Conservation (phyloP, 2,797 vertebrate species). For the Mastacembelus armatus region DNA sequence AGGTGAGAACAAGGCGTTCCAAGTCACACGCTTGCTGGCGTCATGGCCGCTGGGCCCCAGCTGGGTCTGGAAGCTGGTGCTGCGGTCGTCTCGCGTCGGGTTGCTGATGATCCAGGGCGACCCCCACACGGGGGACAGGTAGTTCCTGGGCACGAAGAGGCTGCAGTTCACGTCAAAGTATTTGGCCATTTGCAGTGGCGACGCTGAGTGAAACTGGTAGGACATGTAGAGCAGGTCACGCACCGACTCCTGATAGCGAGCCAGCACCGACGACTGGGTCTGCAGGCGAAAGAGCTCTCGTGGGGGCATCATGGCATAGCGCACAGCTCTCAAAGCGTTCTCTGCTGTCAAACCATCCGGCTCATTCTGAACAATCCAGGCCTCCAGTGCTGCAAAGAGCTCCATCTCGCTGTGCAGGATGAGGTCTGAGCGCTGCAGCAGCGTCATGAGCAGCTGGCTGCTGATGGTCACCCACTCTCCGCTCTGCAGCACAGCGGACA, state of each 20-base stretch:
- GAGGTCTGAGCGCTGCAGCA: conserved; percentile 92
- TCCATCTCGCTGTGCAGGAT: conserved; percentile 92
- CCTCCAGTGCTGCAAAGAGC: conserved; percentile 89
- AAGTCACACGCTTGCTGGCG: conserved; percentile 88
- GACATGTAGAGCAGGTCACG: conserved; percentile 93
- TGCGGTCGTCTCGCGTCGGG: conserved; percentile 92
- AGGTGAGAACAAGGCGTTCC: conserved; percentile 94
- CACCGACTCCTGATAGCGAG: conserved; percentile 85
- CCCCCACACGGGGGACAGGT: conserved; percentile 91
- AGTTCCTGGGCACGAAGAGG: conserved; percentile 94
- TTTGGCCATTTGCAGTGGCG: conserved; percentile 92
- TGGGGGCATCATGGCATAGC: conserved; percentile 94
- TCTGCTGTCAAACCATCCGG: conserved; percentile 85
- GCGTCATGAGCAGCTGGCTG: conserved; percentile 86
- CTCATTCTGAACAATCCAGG: conserved; percentile 87
- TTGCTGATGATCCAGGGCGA: conserved; percentile 91
- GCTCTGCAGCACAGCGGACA: conserved; percentile 88
- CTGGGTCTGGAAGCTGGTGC: conserved; percentile 94
- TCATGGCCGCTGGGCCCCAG: conserved; percentile 94
- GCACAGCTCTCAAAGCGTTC: conserved; percentile 87
- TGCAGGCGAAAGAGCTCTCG: conserved; percentile 93
- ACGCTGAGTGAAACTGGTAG: conserved; percentile 96
- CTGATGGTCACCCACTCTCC: conserved; percentile 88
- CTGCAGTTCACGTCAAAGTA: conserved; percentile 96
- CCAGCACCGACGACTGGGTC: conserved; percentile 86